phyloP scores from a whole-genome alignment of 1,140 invertebrate genomes.

The Philaenus spumarius region DNA sequence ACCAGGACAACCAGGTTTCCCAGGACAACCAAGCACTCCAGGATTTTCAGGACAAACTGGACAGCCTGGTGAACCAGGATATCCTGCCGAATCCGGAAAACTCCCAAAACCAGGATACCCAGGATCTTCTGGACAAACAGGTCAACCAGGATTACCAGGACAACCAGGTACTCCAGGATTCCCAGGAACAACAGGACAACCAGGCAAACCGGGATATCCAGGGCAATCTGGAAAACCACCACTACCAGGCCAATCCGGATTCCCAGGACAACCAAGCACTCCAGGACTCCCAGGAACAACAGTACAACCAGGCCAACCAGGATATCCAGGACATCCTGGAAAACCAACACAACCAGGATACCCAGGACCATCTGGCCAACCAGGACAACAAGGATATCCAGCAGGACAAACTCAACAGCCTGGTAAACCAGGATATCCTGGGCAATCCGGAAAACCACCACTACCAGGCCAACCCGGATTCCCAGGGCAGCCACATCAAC shows the following conservation, averaged over 20 bases:
- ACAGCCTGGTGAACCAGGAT: constrained; percentile 24
- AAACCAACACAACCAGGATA: constrained; percentile 15
- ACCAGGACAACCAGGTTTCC: constrained; percentile 22
- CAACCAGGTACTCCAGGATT: constrained; percentile 26
- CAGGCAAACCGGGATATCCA: constrained; percentile 29
- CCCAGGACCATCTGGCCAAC: constrained; percentile 22
- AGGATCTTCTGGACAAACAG: constrained; percentile 21
- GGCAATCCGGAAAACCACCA: constrained; percentile 21
- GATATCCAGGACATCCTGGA: constrained; percentile 9
- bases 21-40: constrained; percentile 28
- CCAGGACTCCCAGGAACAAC: constrained; percentile 29
- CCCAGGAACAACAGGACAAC: constrained; percentile 26
- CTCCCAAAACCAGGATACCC: constrained; percentile 26
- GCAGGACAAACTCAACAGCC: constrained; percentile 25
- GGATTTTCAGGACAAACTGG: constrained; percentile 29
- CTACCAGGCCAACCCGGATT: constrained; percentile 23
- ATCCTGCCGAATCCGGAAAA: constrained; percentile 26
- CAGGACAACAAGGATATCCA: constrained; percentile 26
- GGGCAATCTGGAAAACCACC: constrained; percentile 18
- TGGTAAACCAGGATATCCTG: constrained; percentile 22
- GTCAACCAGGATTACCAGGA: constrained; percentile 24
- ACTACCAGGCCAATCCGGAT: constrained; percentile 32
- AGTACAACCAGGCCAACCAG: constrained; percentile 23
- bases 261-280: constrained; percentile 31
- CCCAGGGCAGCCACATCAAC: constrained; percentile 23